Percentiles rank a stretch among this genome's conserved stretches.
Evolutionary conservation across 37 sponge, comb jelly and placozoan genomes (phyloP).

Genomic region (Bolinopsis microptera): DNA sequence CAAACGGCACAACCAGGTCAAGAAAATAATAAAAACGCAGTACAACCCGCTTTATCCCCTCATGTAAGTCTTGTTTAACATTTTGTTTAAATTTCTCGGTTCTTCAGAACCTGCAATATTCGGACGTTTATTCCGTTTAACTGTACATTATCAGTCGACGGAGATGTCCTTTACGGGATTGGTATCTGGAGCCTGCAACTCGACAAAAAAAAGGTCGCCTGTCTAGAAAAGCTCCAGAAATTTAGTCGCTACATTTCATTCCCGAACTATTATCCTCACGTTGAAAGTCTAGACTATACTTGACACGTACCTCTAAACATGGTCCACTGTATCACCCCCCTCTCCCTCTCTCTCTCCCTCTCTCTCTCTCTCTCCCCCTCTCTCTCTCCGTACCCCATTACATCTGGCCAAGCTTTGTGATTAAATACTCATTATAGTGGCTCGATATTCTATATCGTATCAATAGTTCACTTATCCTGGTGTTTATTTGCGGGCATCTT

Average conservation of each 20-base stretch:
- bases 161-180: too few species aligned
- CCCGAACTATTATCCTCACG: too few species aligned
- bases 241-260: too few species aligned
- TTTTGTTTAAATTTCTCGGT: too few species aligned
- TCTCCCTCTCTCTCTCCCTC: not conserved
- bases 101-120: too few species aligned
- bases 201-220: too few species aligned
- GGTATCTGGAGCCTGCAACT: too few species aligned
- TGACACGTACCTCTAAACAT: not conserved
- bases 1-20: slow-evolving; percentile 25
- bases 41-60: slow-evolving; percentile 34
- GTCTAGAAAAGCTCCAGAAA: too few species aligned
- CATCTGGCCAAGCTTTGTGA: not conserved
- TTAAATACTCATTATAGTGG: slow-evolving; percentile 10
- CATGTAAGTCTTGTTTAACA: slow-evolving; percentile 36
- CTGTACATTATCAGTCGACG: too few species aligned
- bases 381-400: not conserved
- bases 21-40: slow-evolving; percentile 46
- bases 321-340: not conserved
- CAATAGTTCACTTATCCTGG: not conserved
- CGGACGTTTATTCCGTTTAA: too few species aligned
- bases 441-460: not conserved
- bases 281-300: not conserved
- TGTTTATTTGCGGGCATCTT: not conserved
- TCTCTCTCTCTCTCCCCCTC: not conserved